A percentile compares a stretch with the other conserved stretches of the same genome.
Evolutionary conservation across 2,888 invertebrate species (phyloP).

Genomic region (Trypoxylon attenuatum): DNA sequence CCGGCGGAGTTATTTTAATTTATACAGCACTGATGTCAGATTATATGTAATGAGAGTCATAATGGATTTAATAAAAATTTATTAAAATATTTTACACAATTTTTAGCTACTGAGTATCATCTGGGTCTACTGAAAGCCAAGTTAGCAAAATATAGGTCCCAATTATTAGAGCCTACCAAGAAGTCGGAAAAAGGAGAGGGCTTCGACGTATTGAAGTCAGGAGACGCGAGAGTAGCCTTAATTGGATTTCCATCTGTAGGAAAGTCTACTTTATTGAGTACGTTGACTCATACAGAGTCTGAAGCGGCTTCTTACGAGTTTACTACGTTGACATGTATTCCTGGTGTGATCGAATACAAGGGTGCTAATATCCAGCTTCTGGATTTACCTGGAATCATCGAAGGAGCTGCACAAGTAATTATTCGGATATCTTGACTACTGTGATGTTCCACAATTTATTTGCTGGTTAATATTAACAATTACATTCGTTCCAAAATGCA

Average conservation of each 20-base stretch:
- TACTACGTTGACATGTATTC: slow-evolving; percentile 98
- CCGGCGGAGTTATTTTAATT: background rate
- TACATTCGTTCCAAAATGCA: too few species aligned
- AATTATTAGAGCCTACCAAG: slow-evolving; percentile 94
- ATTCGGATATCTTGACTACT: too few species aligned
- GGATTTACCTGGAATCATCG: slow-evolving; percentile 99
- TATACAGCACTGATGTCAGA: background rate
- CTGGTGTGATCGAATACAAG: slow-evolving; percentile 98
- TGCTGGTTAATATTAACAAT: too few species aligned
- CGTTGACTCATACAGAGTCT: slow-evolving; percentile 96
- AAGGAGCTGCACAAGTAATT: slow-evolving; percentile 92
- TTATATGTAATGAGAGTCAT: background rate
- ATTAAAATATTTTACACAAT: slow-evolving; percentile 3
- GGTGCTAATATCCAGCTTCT: slow-evolving; percentile 98
- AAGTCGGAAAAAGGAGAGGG: slow-evolving; percentile 97
- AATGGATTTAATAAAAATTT: background rate
- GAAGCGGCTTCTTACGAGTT: slow-evolving; percentile 99
- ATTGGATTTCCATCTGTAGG: slow-evolving; percentile 99
- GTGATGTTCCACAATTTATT: too few species aligned
- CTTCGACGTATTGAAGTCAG: slow-evolving; percentile 99
- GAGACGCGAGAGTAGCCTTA: slow-evolving; percentile 97
- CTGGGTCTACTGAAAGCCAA: slow-evolving; percentile 98
- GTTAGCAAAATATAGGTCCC: slow-evolving; percentile 95
- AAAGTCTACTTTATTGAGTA: slow-evolving; percentile 97
- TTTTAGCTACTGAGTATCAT: slow-evolving; percentile 98